These are phyloP conservation scores for Lepidotrigona ventralis DNA, from an alignment of 1,140 invertebrate species.

Conservation along the genomic window DNA sequence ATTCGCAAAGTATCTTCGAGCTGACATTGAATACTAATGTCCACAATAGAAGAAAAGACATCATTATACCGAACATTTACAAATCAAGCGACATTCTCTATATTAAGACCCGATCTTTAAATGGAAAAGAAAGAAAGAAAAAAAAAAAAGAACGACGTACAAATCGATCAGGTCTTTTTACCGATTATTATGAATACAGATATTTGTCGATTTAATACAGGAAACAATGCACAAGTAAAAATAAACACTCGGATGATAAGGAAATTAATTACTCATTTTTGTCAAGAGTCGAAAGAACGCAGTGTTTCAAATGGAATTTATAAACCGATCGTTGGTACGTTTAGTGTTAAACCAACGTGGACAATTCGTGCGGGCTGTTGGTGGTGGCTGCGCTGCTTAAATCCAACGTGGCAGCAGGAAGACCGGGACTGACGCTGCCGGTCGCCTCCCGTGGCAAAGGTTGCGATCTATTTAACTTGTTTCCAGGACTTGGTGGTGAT, in stretches of 20 bases:
- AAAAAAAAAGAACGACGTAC: too few relatives aligned
- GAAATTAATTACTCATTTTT: too few relatives aligned
- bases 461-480: conserved; percentile 71
- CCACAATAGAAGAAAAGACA: too few relatives aligned
- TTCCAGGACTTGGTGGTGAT: conserved; percentile 75
- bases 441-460: conserved; percentile 79
- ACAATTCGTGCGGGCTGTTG: conserved; percentile 85
- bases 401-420: conserved; percentile 83
- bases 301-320: too few relatives aligned
- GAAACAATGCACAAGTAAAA: too few relatives aligned
- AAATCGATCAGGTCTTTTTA: too few relatives aligned
- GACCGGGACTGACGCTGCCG: conserved; percentile 83
- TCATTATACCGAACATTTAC: not conserved
- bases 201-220: too few relatives aligned
- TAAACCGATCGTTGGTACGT: too few relatives aligned
- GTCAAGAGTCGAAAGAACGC: too few relatives aligned
- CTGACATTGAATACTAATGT: not conserved
- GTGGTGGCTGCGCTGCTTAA: conserved; percentile 84
- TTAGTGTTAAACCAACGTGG: conserved; percentile 80
- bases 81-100: not conserved
- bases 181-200: too few relatives aligned
- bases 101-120: not conserved
- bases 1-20: not conserved
- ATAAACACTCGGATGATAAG: too few relatives aligned
- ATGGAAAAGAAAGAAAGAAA: too few relatives aligned